phyloP scores from a whole-genome alignment of 2,888 invertebrate genomes.

The Microctonus aethiopoides region DNA sequence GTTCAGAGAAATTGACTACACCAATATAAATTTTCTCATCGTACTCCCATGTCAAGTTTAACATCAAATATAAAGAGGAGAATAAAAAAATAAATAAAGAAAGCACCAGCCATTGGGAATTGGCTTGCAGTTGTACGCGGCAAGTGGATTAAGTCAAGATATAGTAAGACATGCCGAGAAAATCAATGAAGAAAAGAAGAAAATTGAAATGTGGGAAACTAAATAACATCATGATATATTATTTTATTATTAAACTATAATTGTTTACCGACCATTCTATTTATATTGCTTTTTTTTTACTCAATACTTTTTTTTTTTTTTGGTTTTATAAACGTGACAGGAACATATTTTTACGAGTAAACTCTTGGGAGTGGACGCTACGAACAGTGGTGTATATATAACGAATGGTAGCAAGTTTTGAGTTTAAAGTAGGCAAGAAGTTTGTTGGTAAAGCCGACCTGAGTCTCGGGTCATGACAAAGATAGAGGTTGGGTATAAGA shows the following conservation, averaged over 20 bases:
- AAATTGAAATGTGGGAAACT: background rate
- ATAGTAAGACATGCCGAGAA: background rate
- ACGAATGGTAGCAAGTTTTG: constrained; percentile 7
- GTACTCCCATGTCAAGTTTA: background rate
- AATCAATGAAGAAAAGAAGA: background rate
- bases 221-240: background rate
- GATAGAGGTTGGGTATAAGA: constrained; percentile 1
- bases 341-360: constrained; percentile 22
- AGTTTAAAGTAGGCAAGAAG: constrained; percentile 31
- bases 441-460: constrained; percentile 14
- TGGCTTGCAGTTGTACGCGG: background rate
- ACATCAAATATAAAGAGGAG: background rate
- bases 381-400: constrained; percentile 13
- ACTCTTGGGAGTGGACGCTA: constrained; percentile 2
- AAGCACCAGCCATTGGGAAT: background rate
- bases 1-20: background rate
- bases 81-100: background rate
- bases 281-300: too few relatives aligned
- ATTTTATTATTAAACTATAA: background rate
- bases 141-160: background rate
- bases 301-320: background rate
- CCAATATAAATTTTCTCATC: background rate
- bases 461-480: constrained; percentile 7
- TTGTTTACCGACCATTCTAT: too few relatives aligned
- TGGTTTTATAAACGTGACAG: constrained; percentile 4